Conservation (phyloP, 2,888 invertebrate species). For the Tridacna crocea region DNA sequence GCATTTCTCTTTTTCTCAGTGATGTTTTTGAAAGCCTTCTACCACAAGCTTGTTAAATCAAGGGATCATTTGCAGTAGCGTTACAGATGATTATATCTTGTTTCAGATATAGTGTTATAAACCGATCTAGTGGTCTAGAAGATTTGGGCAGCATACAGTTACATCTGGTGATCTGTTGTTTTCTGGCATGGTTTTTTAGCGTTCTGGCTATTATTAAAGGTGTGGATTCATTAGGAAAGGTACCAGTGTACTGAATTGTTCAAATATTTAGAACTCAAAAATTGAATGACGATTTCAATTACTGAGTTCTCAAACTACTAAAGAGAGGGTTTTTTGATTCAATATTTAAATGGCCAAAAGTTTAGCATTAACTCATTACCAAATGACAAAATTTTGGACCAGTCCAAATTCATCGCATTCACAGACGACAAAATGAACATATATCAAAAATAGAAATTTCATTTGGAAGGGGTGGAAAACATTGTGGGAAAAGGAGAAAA, state of each 20-base stretch:
- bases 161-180: constrained; percentile 47
- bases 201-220: constrained; percentile 56
- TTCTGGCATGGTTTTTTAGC: constrained; percentile 49
- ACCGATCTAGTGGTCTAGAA: constrained; percentile 47
- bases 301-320: too few species aligned
- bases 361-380: too few species aligned
- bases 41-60: background rate
- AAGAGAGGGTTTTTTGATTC: too few species aligned
- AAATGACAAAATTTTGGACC: too few species aligned
- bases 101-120: constrained; percentile 47
- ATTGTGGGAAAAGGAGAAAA: too few species aligned
- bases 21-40: background rate
- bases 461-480: too few species aligned
- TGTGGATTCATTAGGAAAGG: constrained; percentile 52
- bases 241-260: background rate
- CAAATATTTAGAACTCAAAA: too few species aligned
- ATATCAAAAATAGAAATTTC: too few species aligned
- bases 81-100: background rate
- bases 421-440: too few species aligned
- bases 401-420: too few species aligned
- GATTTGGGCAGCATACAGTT: constrained; percentile 46
- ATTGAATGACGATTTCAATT: too few species aligned
- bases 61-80: background rate
- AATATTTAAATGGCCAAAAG: too few species aligned
- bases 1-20: background rate